Conservation (phyloP, 2,888 invertebrate species). For the Napeogenes inachia region DNA sequence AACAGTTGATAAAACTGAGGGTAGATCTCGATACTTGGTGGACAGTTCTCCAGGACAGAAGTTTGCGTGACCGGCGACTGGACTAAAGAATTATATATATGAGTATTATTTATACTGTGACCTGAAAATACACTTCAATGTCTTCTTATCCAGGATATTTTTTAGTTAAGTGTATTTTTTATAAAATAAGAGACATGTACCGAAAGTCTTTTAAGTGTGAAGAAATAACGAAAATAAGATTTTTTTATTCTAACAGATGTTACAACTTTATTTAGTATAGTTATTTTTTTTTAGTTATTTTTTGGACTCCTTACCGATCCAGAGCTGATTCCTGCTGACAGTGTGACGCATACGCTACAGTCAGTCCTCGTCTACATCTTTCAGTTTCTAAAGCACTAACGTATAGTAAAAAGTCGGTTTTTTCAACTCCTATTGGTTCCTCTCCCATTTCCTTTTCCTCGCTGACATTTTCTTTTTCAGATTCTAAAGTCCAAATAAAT, state of each 20-base stretch:
- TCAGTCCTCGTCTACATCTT: constrained; percentile 92
- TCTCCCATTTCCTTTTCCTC: constrained; percentile 15
- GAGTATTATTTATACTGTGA: not conserved
- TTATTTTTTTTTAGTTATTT: no score
- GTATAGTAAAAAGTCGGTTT: constrained; percentile 97
- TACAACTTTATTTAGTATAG: no score
- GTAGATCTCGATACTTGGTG: constrained; percentile 92
- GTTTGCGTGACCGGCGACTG: constrained; percentile 99
- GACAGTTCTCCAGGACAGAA: constrained; percentile 97
- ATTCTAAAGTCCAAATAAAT: constrained; percentile 3
- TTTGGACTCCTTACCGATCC: constrained; percentile 80
- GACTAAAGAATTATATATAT: constrained; percentile 77
- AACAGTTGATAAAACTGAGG: constrained; percentile 94
- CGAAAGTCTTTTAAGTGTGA: no score
- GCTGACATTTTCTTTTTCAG: constrained; percentile 21
- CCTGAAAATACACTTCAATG: no score
- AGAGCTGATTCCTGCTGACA: constrained; percentile 97
- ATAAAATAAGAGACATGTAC: no score
- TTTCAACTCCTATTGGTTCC: constrained; percentile 79
- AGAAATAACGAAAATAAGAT: no score
- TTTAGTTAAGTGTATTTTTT: no score
- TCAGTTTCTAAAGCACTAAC: constrained; percentile 96
- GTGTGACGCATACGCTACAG: constrained; percentile 98
- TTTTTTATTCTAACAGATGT: no score
- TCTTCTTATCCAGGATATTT: no score